These are phyloP conservation scores for Entomobrya proxima DNA, from an alignment of 2,888 invertebrate genomes.

Conservation along the genomic window DNA sequence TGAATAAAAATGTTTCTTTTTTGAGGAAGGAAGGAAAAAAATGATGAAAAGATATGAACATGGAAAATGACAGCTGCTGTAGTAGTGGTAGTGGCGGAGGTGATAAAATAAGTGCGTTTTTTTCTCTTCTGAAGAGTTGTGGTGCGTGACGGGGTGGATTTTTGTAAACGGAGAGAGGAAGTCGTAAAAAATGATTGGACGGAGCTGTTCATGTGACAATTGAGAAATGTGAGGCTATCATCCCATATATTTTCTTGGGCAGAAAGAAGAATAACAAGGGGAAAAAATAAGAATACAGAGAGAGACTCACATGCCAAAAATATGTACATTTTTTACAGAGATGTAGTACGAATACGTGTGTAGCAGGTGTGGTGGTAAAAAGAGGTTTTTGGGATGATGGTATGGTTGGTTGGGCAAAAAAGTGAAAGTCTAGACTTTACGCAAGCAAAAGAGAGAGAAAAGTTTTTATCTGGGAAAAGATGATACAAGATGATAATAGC, in stretches of 20 bases:
- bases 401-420: no score
- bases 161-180: neutral
- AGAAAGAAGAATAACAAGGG: neutral
- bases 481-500: neutral
- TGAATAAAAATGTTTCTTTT: constrained; percentile 17
- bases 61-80: constrained; percentile 20
- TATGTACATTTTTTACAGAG: neutral
- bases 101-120: constrained; percentile 19
- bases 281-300: neutral
- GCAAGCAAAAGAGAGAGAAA: no score
- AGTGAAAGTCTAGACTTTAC: no score
- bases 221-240: constrained; percentile 21
- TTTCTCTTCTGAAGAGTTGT: neutral
- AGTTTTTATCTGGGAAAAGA: neutral
- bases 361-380: constrained; percentile 8
- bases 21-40: no score
- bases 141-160: constrained; percentile 23
- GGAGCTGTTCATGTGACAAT: constrained; percentile 25
- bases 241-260: neutral
- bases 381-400: no score
- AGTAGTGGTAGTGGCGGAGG: neutral
- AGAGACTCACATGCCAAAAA: neutral
- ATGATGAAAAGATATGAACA: neutral
- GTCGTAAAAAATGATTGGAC: constrained; percentile 32
- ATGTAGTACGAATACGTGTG: neutral